These are phyloP conservation scores for Heliconius hortense DNA, from an alignment of 2,888 invertebrate species.

Conservation along the genomic window DNA sequence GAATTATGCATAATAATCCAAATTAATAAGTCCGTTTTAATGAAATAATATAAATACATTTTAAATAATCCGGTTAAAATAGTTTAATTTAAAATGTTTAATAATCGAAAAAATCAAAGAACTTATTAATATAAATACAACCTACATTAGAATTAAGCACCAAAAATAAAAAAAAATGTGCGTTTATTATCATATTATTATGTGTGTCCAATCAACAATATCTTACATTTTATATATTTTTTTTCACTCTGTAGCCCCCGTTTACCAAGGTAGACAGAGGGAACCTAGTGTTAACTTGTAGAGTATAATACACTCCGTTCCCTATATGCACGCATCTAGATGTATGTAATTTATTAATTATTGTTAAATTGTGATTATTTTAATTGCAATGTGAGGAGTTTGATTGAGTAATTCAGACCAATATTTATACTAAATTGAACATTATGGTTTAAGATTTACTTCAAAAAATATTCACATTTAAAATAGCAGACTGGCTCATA, in stretches of 20 bases:
- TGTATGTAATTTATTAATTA: not conserved
- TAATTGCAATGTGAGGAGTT: not conserved
- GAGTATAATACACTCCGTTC: no score
- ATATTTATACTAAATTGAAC: slow-evolving; percentile 15
- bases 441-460: slow-evolving; percentile 8
- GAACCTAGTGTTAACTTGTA: no score
- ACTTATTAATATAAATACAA: slow-evolving; percentile 55
- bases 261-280: no score
- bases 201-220: not conserved
- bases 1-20: slow-evolving; percentile 22
- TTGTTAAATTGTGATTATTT: slow-evolving; percentile 5
- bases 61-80: no score
- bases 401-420: no score
- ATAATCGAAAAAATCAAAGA: no score
- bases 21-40: slow-evolving; percentile 9
- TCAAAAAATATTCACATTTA: not conserved
- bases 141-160: slow-evolving; percentile 56
- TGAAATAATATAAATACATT: slow-evolving; percentile 49
- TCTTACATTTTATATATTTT: no score
- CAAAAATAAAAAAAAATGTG: slow-evolving; percentile 40
- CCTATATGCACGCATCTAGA: no score
- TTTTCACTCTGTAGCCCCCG: no score
- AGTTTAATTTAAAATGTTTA: no score
- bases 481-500: not conserved
- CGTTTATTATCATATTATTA: slow-evolving; percentile 29